Conservation (phyloP, 2,888 invertebrate genomes). For the Luffia ferchaultella region DNA sequence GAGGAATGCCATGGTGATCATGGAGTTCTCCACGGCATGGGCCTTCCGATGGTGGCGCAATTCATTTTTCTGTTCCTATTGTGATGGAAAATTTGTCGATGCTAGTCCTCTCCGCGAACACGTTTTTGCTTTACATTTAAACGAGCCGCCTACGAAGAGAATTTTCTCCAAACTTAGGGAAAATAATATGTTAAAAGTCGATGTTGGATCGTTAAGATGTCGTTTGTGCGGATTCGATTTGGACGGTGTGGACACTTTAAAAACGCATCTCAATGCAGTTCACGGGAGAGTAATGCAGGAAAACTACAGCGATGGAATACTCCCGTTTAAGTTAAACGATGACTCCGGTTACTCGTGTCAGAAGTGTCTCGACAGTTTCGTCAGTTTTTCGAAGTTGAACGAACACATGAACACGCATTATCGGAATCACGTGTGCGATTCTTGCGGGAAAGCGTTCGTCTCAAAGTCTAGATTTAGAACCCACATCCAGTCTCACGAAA, state of each 20-base stretch:
- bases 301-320: constrained; percentile 43
- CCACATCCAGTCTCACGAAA: constrained; percentile 45
- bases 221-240: constrained; percentile 32
- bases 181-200: constrained; percentile 56
- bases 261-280: constrained; percentile 30
- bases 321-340: constrained; percentile 42
- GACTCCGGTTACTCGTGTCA: constrained; percentile 37
- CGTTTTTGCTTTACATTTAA: constrained; percentile 28
- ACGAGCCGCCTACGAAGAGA: constrained; percentile 31
- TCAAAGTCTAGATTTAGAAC: constrained; percentile 45
- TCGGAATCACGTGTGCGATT: constrained; percentile 47
- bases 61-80: constrained; percentile 49
- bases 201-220: constrained; percentile 38
- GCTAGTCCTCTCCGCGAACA: constrained; percentile 33
- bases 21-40: constrained; percentile 52
- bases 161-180: constrained; percentile 47
- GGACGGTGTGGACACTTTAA: constrained; percentile 30
- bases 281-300: constrained; percentile 31
- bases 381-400: constrained; percentile 40
- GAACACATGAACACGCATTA: constrained; percentile 53
- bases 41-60: constrained; percentile 52
- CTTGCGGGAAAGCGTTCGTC: constrained; percentile 48
- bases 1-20: constrained; percentile 40
- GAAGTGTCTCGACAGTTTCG: constrained; percentile 31
- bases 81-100: constrained; percentile 41